Conservation (phyloP, 2,113 vertebrate species). For the Tenebrosternarchus preto region DNA sequence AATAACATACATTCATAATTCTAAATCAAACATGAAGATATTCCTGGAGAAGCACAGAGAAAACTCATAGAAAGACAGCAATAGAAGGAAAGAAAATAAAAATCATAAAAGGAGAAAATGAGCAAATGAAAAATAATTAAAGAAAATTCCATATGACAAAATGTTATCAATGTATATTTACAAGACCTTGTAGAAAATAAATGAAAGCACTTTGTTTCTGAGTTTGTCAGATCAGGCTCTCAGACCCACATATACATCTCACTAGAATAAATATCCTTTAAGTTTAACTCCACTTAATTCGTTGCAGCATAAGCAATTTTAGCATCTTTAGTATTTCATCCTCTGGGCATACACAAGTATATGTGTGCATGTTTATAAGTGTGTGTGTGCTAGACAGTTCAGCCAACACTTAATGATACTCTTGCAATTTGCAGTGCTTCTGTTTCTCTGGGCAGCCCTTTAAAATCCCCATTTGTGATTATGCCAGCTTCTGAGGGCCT, state of each 20-base stretch:
- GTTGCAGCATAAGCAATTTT: too few relatives aligned
- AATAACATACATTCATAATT: conserved; percentile 92
- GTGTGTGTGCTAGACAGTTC: neutral
- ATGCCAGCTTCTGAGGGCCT: neutral
- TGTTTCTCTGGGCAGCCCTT: conserved; percentile 46
- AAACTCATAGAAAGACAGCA: conserved; percentile 42
- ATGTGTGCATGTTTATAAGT: conserved; percentile 28
- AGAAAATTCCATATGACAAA: neutral
- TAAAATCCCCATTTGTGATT: conserved; percentile 11
- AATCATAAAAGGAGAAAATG: neutral
- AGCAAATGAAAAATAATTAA: neutral
- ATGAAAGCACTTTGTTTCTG: conserved; percentile 51
- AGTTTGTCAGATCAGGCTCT: conserved; percentile 32
- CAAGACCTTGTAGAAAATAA: conserved; percentile 23
- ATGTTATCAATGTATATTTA: conserved; percentile 12
- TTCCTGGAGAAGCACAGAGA: conserved; percentile 56
- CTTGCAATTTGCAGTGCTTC: conserved; percentile 29
- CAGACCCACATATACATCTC: neutral
- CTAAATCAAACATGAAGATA: conserved; percentile 79
- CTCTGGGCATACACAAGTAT: neutral
- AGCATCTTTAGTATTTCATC: too few relatives aligned
- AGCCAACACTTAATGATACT: conserved; percentile 24
- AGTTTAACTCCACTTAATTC: too few relatives aligned
- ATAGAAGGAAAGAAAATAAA: conserved; percentile 17
- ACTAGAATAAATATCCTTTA: neutral